Evolutionary conservation across 1,140 invertebrate genomes (phyloP), one percentile per base, ranked within the genome.

Genomic region (Neodiprion lecontei): DNA sequence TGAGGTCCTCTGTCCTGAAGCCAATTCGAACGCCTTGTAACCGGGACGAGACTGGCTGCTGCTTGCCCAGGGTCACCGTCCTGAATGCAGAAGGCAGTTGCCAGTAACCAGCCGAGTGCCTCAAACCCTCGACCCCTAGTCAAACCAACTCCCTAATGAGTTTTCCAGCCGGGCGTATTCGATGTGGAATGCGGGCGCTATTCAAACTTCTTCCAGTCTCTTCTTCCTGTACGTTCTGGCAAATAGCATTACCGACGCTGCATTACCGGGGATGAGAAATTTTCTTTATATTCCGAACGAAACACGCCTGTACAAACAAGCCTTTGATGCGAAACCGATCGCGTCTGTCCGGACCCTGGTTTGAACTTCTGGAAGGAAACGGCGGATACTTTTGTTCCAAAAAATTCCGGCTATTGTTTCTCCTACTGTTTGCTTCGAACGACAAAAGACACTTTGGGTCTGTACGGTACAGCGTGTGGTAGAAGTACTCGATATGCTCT

Each of bases 131-230:
- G 67, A 23, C 21, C 21, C 40, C 8, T 47, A 69, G 67, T 69
- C 67, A 47, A 69, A 74, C 76, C 80, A 82, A 83, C 82, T 84
- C 82, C 73, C 82, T 80, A 84, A 84, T 84, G 83, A 85, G 83
- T 84, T 85, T 85, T 81, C 81, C 83, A 61, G 28, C 28, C 28
- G 28, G 8, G 78, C 78, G 80, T 85, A 85, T 84, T 82, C 81
- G 82, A 85, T 83, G 82, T 78, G 81, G 82, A 85, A 84, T 85
- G 82, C 80, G 83, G 83, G 81, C 76, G 83, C 82, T 83, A 83
- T 85, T 84, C 82, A 83, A 85, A 84, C 82, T 84, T 82, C 74
- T 78, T 72, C 65, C 0, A 67, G 40, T 75, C 74, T 76, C 74
- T 49, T 72, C 71, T 70, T 71, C 61, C 21, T 48, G 40, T 67